Base-by-base conservation (phyloP, 2,113 vertebrate species). In the Aix galericulata region DNA sequence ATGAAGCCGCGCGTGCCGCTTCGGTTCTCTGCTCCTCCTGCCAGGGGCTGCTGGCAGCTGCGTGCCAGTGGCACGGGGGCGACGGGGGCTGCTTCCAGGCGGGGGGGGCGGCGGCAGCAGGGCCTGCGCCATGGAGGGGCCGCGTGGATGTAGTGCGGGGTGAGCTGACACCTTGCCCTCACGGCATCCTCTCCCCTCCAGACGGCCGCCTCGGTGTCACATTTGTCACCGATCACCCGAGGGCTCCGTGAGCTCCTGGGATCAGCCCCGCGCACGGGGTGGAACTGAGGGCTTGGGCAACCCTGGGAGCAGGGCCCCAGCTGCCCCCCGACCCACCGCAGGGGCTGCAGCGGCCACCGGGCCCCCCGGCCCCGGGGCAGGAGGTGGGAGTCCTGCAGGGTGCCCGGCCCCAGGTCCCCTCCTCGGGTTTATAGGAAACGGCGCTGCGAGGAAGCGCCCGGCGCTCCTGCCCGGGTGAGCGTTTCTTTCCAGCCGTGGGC, bases 351-450 rank as follows among this genome's bases (percentile, higher is more conserved):
- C 0, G 4, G 29, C 46, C 1, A 5, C 62, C 36, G 5, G 36
- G 34, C 15, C 14, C 38, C 82, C 23, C 23, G 7, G 50, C 23
- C 50, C 23, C 13, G 23, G 50, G 50, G 50, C 23, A 25, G 50
- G 50, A 13, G 23, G 50, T 23, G 23, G 50, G 50, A 23, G 22
- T 23, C 50, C 50, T 25, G 50, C 50, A 50, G 11, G 48, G 50
- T 14, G 23, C 68, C 1, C 1, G 0, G 18, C 11, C 52, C 74
- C 17, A 1, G 7, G 20, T 93, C 82, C 63, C 23, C 77, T 68
- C 75, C 4, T 1, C 12, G 38, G 74, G 95, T 98, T 98, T 98
- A 98, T 97, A 97, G 98, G 98, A 98, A 98, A 98, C 67, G 84
- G 95, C n/a, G 38, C 91, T 93, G 95, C 91, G 67, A 96, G 97